A percentile compares a stretch with the other conserved stretches of the same genome.
Evolutionary conservation across 2,113 vertebrate genomes (phyloP).

Genomic region (Solenodon paradoxus): DNA sequence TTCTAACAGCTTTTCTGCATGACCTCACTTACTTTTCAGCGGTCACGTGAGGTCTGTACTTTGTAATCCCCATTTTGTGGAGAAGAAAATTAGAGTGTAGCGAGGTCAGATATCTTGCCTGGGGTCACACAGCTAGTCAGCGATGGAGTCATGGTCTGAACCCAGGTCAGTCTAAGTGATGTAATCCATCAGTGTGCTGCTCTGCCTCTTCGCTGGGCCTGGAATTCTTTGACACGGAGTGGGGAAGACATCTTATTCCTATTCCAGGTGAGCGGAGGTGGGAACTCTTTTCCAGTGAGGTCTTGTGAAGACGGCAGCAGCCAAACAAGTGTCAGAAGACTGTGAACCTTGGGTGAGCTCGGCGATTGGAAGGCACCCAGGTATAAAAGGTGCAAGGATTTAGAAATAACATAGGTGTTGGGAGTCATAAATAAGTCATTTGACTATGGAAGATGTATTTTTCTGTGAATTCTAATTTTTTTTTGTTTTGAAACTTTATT

Average conservation of each 20-base stretch:
- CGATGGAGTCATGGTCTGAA: neutral
- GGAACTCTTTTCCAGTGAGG: neutral
- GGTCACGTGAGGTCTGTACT: neutral
- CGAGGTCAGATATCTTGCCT: neutral
- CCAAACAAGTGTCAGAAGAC: neutral
- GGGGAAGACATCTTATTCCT: neutral
- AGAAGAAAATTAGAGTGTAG: neutral
- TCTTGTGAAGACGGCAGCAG: neutral
- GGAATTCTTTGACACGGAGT: neutral
- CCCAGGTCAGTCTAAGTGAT: neutral
- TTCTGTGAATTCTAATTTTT: neutral
- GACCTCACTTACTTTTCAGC: neutral
- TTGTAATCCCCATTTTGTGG: slow-evolving; percentile 23
- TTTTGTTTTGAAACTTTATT: no score
- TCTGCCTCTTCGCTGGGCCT: neutral
- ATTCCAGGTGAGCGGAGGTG: neutral
- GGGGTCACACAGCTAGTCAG: neutral
- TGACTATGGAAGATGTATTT: neutral
- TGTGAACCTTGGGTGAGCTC: neutral
- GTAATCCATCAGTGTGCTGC: neutral
- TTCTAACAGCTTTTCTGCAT: neutral
- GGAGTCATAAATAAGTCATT: neutral
- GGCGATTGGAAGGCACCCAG: neutral
- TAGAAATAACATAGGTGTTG: neutral
- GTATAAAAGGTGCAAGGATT: neutral